A percentile compares a stretch with the other conserved stretches of the same genome.
phyloP scores from a whole-genome alignment of 2,113 vertebrate species.

The Oryzias celebensis region DNA sequence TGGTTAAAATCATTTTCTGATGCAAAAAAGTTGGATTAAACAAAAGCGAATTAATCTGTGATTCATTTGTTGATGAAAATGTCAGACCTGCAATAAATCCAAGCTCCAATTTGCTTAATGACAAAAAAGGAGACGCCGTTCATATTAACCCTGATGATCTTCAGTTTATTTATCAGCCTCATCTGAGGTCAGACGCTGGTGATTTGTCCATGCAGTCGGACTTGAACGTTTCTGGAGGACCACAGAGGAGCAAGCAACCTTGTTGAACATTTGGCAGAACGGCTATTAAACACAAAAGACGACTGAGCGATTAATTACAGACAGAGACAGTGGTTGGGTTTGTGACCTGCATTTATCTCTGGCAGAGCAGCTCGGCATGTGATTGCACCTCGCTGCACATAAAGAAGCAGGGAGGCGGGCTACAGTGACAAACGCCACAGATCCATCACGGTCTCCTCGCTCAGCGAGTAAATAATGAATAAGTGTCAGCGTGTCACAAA shows the following conservation, averaged over 20 bases:
- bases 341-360: slow-evolving; percentile 5
- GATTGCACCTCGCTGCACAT: slow-evolving; percentile 5
- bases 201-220: neutral
- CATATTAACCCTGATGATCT: too few relatives aligned
- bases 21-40: too few relatives aligned
- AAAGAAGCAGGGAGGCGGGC: slow-evolving; percentile 3
- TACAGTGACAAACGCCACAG: neutral
- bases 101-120: too few relatives aligned
- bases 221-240: neutral
- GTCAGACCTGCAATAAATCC: too few relatives aligned
- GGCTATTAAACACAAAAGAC: neutral
- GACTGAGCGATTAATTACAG: slow-evolving; percentile 4
- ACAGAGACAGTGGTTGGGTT: slow-evolving; percentile 5
- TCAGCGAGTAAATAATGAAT: slow-evolving; percentile 22
- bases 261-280: neutral
- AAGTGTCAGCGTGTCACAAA: slow-evolving; percentile 9
- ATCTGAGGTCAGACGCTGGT: too few relatives aligned
- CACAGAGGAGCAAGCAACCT: neutral
- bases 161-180: too few relatives aligned
- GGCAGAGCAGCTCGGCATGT: neutral
- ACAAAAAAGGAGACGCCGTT: too few relatives aligned
- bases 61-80: too few relatives aligned
- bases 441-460: slow-evolving; percentile 7
- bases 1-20: too few relatives aligned
- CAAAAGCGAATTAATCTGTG: too few relatives aligned